These are phyloP conservation scores for Tethya wilhelma DNA, from an alignment of 37 sponge, comb jelly and placozoan genomes.

Conservation along the genomic window DNA sequence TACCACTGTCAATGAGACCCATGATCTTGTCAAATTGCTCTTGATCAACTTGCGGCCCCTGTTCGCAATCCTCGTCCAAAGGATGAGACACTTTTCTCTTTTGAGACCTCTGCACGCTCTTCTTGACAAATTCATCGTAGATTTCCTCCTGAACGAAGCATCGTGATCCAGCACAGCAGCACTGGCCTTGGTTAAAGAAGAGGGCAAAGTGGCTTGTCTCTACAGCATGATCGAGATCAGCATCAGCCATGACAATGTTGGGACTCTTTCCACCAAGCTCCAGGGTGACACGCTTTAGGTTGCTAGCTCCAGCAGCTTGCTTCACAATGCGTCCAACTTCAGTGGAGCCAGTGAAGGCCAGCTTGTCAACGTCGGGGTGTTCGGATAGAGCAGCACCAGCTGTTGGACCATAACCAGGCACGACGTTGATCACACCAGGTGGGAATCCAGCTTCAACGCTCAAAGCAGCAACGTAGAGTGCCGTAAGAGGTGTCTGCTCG, in stretches of 20 bases:
- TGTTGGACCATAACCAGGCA: conserved; percentile 97
- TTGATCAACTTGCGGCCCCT: conserved; percentile 97
- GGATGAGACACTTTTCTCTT: conserved; percentile 85
- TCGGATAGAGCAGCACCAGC: conserved; percentile 93
- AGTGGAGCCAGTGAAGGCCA: conserved; percentile 98
- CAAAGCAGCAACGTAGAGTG: conserved; percentile 88
- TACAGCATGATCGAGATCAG: conserved; percentile 93
- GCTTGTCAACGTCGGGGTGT: conserved; percentile 92
- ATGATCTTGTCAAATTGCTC: conserved; percentile 97
- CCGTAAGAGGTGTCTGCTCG: conserved; percentile 95
- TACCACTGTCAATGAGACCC: conserved; percentile 92
- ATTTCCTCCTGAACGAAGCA: conserved; percentile 91
- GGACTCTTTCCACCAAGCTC: conserved; percentile 99
- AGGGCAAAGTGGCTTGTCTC: conserved; percentile 91
- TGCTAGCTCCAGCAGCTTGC: conserved; percentile 92
- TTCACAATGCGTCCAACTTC: conserved; percentile 94
- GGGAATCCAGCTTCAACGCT: conserved; percentile 95
- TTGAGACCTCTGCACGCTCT: conserved; percentile 81
- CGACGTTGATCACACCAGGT: conserved; percentile 94
- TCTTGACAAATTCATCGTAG: conserved; percentile 96
- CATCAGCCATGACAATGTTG: conserved; percentile 93
- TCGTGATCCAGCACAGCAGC: conserved; percentile 98
- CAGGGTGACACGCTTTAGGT: conserved; percentile 94
- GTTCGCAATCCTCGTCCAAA: conserved; percentile 69
- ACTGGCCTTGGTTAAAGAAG: conserved; percentile 98